phyloP scores from a whole-genome alignment of 2,888 invertebrate species.

The Ptycholaimellus sp. region DNA sequence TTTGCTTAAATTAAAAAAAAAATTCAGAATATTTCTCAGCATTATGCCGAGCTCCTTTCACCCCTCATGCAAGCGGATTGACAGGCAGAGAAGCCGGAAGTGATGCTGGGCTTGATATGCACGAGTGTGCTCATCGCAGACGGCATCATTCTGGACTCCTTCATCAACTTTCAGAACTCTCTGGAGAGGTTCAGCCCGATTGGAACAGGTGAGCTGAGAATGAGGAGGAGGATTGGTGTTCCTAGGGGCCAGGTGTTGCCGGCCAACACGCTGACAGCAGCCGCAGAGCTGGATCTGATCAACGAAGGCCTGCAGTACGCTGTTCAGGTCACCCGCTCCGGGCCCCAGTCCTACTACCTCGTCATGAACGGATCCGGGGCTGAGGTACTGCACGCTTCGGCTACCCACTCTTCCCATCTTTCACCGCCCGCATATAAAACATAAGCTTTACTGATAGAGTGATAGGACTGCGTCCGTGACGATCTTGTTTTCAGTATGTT shows the following conservation, averaged over 20 bases:
- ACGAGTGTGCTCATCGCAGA: constrained; percentile 81
- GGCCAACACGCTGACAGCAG: constrained; percentile 63
- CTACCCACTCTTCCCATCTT: too few species aligned
- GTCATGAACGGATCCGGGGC: constrained; percentile 76
- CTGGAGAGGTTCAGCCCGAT: constrained; percentile 44
- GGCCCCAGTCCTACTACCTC: constrained; percentile 68
- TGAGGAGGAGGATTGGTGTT: constrained; percentile 4
- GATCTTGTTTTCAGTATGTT: too few species aligned
- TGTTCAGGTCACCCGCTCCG: constrained; percentile 61
- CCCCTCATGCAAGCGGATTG: too few species aligned
- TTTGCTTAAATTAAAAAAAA: too few species aligned
- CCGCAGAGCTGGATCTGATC: constrained; percentile 65
- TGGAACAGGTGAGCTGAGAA: neutral
- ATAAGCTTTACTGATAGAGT: too few species aligned
- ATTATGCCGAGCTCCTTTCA: too few species aligned
- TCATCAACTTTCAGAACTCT: constrained; percentile 66
- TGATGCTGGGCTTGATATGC: constrained; percentile 68
- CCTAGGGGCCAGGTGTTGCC: constrained; percentile 69
- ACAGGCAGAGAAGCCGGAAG: constrained; percentile 64
- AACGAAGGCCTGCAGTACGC: constrained; percentile 64
- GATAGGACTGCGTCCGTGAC: too few species aligned
- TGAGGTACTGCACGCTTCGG: too few species aligned
- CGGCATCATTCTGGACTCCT: constrained; percentile 51
- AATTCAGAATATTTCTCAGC: too few species aligned
- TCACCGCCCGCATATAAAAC: too few species aligned